These are phyloP conservation scores for Scaptomyza pallida DNA, from an alignment of 1,140 invertebrate species.

Conservation along the genomic window DNA sequence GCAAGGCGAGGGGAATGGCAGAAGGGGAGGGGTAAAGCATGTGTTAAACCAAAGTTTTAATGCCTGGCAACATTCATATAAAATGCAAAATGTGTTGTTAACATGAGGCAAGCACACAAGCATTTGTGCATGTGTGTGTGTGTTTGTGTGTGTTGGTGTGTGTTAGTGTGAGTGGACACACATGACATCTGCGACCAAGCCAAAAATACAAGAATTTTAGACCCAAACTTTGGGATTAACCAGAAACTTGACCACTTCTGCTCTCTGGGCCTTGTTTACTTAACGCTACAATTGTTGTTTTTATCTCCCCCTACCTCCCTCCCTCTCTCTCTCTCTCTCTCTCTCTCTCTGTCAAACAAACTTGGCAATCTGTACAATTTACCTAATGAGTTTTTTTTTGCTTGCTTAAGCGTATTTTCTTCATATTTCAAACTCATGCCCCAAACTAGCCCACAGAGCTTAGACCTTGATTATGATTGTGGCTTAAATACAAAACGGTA, in stretches of 20 bases:
- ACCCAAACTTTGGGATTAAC: neutral
- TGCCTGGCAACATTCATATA: slow-evolving; percentile 30
- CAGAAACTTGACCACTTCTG: neutral
- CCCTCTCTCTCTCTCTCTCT: too few species aligned
- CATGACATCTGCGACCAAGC: slow-evolving; percentile 10
- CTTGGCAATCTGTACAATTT: slow-evolving; percentile 52
- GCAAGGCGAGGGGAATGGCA: too few species aligned
- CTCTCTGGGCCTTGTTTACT: slow-evolving; percentile 28
- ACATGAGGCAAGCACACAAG: slow-evolving; percentile 8
- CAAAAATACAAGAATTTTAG: slow-evolving; percentile 4
- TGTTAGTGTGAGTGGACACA: slow-evolving; percentile 19
- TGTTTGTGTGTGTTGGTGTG: too few species aligned
- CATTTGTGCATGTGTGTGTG: neutral
- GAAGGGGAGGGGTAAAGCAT: too few species aligned
- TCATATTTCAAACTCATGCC: neutral
- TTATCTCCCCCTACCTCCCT: neutral
- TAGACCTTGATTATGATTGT: neutral
- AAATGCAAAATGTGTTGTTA: slow-evolving; percentile 56
- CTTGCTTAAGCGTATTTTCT: neutral
- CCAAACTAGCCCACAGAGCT: neutral
- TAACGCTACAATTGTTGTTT: slow-evolving; percentile 28
- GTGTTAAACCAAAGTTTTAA: slow-evolving; percentile 50
- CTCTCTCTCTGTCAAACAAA: neutral
- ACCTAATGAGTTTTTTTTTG: slow-evolving; percentile 60
- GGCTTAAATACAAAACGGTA: neutral